Conservation (phyloP, 2,797 vertebrate species). For the Balearica regulorum region DNA sequence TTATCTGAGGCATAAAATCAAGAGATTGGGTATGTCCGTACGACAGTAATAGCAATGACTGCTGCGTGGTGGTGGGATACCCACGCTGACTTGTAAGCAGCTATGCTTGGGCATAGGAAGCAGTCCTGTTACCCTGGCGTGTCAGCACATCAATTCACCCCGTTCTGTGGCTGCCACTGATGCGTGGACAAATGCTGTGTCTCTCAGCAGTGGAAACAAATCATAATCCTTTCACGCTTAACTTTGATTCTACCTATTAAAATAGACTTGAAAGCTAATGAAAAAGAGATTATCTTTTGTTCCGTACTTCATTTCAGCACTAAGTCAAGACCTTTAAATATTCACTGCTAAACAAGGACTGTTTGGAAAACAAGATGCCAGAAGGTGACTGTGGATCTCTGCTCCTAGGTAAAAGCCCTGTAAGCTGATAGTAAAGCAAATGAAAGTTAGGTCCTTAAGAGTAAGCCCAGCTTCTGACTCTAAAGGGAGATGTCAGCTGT, state of each 20-base stretch:
- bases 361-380: background rate
- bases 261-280: background rate
- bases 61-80: background rate
- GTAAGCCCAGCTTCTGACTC: background rate
- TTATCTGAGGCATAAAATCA: background rate
- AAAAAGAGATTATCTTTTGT: background rate
- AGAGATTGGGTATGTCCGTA: background rate
- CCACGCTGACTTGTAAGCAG: background rate
- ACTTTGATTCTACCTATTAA: background rate
- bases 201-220: background rate
- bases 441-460: background rate
- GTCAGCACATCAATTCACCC: background rate
- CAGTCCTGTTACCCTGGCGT: background rate
- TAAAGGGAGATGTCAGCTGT: background rate
- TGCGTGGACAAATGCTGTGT: background rate
- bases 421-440: background rate
- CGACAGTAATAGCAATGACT: background rate
- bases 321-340: background rate
- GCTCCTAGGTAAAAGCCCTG: background rate
- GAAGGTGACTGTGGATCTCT: background rate
- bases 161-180: background rate
- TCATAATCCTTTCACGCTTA: background rate
- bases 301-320: background rate
- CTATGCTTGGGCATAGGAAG: background rate
- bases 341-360: background rate